Evolutionary conservation across 2,797 vertebrate species (phyloP).

Genomic region (Labroides dimidiatus): DNA sequence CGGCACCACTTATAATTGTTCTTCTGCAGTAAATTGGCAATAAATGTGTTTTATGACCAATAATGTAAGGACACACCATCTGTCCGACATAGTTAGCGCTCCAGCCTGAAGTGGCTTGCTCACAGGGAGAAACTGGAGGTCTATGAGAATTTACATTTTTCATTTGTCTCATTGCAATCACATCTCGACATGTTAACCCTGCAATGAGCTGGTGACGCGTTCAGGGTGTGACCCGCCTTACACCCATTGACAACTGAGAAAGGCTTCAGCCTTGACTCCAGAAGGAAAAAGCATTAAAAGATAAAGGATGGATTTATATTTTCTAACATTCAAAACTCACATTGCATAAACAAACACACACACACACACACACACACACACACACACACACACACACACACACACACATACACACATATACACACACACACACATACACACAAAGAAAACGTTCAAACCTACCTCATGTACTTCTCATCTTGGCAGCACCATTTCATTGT

Average conservation of each 20-base stretch:
- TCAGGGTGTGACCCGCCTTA: no score
- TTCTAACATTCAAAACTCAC: not conserved
- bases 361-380: not conserved
- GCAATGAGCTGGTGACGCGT: no score
- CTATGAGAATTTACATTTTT: not conserved
- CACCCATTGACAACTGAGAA: no score
- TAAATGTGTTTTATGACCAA: constrained; percentile 1
- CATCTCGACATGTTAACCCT: no score
- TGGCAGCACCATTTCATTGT: constrained; percentile 17
- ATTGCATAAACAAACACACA: not conserved
- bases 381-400: not conserved
- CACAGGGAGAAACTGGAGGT: not conserved
- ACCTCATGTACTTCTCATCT: constrained; percentile 13
- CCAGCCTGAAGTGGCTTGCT: not conserved
- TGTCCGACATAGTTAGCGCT: not conserved
- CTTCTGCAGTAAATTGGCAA: not conserved
- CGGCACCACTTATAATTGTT: not conserved
- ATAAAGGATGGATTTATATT: no score
- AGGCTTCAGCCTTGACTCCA: no score
- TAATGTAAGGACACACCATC: not conserved
- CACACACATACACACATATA: not conserved
- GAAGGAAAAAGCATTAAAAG: no score
- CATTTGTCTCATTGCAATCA: no score
- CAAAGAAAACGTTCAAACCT: not conserved
- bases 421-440: not conserved